These are phyloP conservation scores for Galerucella pusilla DNA, from an alignment of 2,888 invertebrate species.

Conservation along the genomic window DNA sequence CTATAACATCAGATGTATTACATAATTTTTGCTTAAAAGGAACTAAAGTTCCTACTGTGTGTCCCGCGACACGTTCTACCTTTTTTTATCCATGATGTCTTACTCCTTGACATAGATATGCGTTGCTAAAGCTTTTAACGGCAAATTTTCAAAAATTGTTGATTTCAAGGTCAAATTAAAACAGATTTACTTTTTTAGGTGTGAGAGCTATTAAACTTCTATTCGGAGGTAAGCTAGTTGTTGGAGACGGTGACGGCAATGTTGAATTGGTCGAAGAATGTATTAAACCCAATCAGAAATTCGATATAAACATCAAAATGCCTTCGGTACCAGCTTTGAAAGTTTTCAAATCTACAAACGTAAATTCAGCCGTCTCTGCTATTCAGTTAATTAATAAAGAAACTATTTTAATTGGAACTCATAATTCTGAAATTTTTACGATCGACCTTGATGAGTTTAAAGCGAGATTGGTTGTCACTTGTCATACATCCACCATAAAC, in stretches of 20 bases:
- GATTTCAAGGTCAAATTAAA: no score
- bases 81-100: no score
- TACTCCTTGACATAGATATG: no score
- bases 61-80: no score
- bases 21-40: no score
- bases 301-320: conserved; percentile 58
- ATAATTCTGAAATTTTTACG: conserved; percentile 82
- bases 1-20: no score
- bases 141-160: no score
- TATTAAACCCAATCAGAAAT: conserved; percentile 30
- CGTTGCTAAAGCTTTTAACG: no score
- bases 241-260: conserved; percentile 89
- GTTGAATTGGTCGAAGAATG: conserved; percentile 75
- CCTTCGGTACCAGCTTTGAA: conserved; percentile 65
- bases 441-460: conserved; percentile 76
- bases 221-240: conserved; percentile 72
- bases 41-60: no score
- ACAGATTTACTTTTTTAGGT: conserved; percentile 62
- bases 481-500: conserved; percentile 84
- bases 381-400: conserved; percentile 72
- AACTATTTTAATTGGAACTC: conserved; percentile 80
- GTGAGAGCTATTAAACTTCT: conserved; percentile 75
- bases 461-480: conserved; percentile 79
- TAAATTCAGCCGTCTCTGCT: conserved; percentile 80
- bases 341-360: conserved; percentile 66